These are phyloP conservation scores for Anguilla megastoma DNA, from an alignment of 2,797 vertebrate genomes.

Conservation along the genomic window DNA sequence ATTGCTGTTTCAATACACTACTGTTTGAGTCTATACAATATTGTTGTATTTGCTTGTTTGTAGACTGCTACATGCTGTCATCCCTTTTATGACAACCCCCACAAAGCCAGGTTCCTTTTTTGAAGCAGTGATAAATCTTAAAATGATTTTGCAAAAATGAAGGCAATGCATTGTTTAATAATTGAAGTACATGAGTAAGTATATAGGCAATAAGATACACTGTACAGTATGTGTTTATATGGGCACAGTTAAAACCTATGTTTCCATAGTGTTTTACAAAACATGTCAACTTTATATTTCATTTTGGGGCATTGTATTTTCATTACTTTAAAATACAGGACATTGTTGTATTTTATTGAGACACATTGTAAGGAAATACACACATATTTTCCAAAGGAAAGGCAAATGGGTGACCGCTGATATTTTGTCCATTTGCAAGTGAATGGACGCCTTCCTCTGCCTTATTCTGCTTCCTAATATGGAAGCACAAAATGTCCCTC, in stretches of 20 bases:
- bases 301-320: not conserved
- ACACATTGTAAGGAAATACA: constrained; percentile 11
- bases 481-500: not conserved
- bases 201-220: not conserved
- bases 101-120: not conserved
- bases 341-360: not conserved
- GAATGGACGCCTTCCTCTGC: not conserved
- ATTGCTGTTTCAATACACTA: not conserved
- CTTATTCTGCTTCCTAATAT: not conserved
- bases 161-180: constrained; percentile 9
- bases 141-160: constrained; percentile 15
- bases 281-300: not conserved
- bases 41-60: constrained; percentile 22
- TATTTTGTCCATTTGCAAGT: constrained; percentile 3
- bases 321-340: not conserved
- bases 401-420: not conserved
- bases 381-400: not conserved
- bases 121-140: not conserved
- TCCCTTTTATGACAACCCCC: not conserved
- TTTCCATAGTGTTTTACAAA: not conserved
- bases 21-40: constrained; percentile 12
- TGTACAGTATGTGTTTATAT: not conserved
- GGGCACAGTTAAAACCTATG: not conserved
- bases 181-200: not conserved
- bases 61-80: constrained; percentile 9